Base-by-base conservation (phyloP, 2,888 invertebrate genomes). In the Tenthredo notha region DNA sequence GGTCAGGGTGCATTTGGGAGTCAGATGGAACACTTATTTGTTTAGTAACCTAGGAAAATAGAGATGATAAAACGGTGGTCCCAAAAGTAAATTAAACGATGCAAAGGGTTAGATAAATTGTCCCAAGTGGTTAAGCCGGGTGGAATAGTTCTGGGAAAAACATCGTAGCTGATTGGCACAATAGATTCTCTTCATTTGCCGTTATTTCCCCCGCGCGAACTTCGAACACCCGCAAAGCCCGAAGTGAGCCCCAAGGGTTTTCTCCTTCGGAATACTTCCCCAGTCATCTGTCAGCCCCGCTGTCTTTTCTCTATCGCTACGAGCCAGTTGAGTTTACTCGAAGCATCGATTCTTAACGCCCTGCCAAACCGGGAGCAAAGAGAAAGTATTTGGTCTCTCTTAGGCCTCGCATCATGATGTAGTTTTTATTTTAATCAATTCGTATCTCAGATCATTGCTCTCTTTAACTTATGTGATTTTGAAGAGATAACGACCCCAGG, bases 111-210 rank as follows among this genome's bases (percentile, higher is more conserved):
- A 50, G 47, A 65, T 47, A 80, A 80, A 80, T 67, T 83, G 65
- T 47, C 67, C 83, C 83, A 10, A 33, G 83, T 67, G 83, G 83
- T 83, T 67, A 83, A 18, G n/a, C 37, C 65, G 21, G 83, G 61
- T 70, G 67, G 67, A 70, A 70, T 83, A 65, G 67, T 83, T 50
- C 29, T 18, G 33, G 47, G 43, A 47, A 70, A 70, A 83, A 83
- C 67, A 83, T 47, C 50, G 47, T 67, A 18, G 83, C 67, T 83
- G 83, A 83, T 83, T 83, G 83, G 67, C 67, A 15, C 83, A 47
- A 83, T 83, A 83, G 83, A 83, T 83, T 83, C 67, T 70, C 67
- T 83, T 65, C 83, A 83, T 83, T 83, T 67, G 83, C 83, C 67
- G 70, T 70, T 70, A 47, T 83, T 80, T 67, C 83, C 65, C 67